Base-by-base conservation (phyloP, 92 coral and sea anemone species). In the Porites evermanni region DNA sequence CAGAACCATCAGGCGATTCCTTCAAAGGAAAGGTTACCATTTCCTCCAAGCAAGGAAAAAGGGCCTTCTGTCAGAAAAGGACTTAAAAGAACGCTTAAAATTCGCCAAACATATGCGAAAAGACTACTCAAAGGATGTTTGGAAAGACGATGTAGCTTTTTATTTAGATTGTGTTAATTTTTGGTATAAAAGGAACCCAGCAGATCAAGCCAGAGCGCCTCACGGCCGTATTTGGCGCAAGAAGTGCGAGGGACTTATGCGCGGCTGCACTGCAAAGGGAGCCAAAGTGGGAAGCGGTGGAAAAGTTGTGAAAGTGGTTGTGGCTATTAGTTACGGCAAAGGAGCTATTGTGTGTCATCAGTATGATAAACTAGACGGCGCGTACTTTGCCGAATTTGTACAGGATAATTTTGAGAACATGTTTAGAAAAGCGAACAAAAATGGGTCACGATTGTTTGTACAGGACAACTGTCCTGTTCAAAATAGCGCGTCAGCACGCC, bases 261-360 rank as follows among this genome's bases (percentile, higher is more conserved):
- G 24, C 0, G 23, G 64, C 10, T 69, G 77, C 64, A 50, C 64
- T 12, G 70, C 74, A 69, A 84, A 75, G 53, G 81, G 82, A 56
- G 38, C 75, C 23, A 77, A 72, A n/a, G 88, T 60, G 44, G 82
- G 82, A 11, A 70, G 61, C 14, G 88, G 88, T 3, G 88, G 88
- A 26, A 84, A 23, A 65, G 64, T 84, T 13, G 82, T 83, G n/a
- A 72, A 83, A 23, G 24, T 72, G 23, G 17, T 83, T 65, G 87
- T 73, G 17, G 81, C 87, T 16, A 74, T 84, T 18, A 72, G 80
- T 73, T 70, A 58, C 19, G 24, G 16, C 20, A 44, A 60, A 65
- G 86, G 84, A 1, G 84, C 19, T 19, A 68, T 73, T 12, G 61
- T 54, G 14, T 56, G 61, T 8, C 12, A 56, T 11, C 12, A 56